These are phyloP conservation scores for Beris chalybata DNA, from an alignment of 2,888 invertebrate species.

Conservation along the genomic window DNA sequence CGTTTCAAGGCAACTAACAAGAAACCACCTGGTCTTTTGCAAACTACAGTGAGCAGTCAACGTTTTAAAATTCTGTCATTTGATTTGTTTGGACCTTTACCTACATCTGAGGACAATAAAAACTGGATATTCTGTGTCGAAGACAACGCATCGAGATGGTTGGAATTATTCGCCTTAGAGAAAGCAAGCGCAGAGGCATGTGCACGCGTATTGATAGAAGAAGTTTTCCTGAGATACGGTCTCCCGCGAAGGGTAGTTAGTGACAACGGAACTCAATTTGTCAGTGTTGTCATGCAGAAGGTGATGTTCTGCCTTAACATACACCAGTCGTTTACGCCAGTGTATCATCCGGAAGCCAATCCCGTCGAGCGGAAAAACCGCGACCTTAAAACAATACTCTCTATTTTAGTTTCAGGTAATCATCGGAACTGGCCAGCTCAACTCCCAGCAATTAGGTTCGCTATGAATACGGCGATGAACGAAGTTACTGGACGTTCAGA, in stretches of 20 bases:
- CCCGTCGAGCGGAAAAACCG: neutral
- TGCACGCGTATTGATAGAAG: neutral
- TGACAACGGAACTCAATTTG: neutral
- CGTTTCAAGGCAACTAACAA: constrained; percentile 7
- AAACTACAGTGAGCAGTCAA: neutral
- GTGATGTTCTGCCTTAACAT: neutral
- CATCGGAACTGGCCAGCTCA: too few species aligned
- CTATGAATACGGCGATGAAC: too few species aligned
- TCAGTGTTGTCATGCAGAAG: too few species aligned
- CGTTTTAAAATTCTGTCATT: neutral
- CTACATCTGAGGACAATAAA: constrained; percentile 32
- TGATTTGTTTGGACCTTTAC: constrained; percentile 43
- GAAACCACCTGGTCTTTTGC: neutral
- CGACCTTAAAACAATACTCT: neutral
- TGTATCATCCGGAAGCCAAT: constrained; percentile 42
- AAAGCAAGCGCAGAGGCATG: neutral
- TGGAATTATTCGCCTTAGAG: constrained; percentile 44
- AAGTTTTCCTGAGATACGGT: neutral
- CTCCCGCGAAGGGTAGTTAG: neutral
- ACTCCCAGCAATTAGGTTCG: too few species aligned
- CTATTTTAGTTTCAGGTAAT: too few species aligned
- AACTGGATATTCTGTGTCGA: constrained; percentile 43
- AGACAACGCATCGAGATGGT: constrained; percentile 45
- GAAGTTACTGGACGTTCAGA: too few species aligned
- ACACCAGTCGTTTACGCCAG: neutral